These are phyloP conservation scores for Crocodylus rhombifer DNA, from an alignment of 2,797 vertebrate genomes.

Conservation along the genomic window DNA sequence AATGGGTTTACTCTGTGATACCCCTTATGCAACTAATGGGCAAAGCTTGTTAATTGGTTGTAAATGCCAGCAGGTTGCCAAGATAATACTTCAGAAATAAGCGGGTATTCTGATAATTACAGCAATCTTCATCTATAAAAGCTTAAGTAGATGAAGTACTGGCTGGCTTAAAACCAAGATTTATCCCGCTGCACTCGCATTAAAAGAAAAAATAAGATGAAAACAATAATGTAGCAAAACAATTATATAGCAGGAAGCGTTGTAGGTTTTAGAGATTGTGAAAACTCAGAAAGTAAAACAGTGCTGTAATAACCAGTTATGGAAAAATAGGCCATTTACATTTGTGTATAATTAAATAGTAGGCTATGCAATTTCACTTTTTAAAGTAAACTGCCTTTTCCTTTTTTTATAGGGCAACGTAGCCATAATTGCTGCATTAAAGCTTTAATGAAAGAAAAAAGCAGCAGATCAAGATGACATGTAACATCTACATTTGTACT, in stretches of 20 bases:
- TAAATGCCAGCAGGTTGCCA: conserved; percentile 96
- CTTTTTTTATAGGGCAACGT: conserved; percentile 87
- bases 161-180: conserved; percentile 91
- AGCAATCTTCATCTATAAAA: conserved; percentile 98
- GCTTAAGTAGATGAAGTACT: conserved; percentile 91
- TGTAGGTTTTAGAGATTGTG: conserved; percentile 88
- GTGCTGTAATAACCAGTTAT: conserved; percentile 90
- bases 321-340: conserved; percentile 89
- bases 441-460: conserved; percentile 88
- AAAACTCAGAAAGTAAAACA: conserved; percentile 89
- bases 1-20: conserved; percentile 88
- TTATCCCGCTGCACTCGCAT: conserved; percentile 91
- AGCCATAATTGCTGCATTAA: conserved; percentile 88
- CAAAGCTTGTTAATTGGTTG: conserved; percentile 98
- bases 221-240: conserved; percentile 94
- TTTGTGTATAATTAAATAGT: conserved; percentile 91
- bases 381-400: conserved; percentile 88
- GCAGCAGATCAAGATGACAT: conserved; percentile 86
- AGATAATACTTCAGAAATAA: conserved; percentile 99
- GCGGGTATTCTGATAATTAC: conserved; percentile 99
- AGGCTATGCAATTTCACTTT: conserved; percentile 90
- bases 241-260: conserved; percentile 90
- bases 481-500: conserved; percentile 80
- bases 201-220: conserved; percentile 87
- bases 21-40: conserved; percentile 96